Evolutionary conservation across 1,140 invertebrate genomes (phyloP), one percentile per base, ranked within the genome.

Genomic region (Drosophila nebulosa): DNA sequence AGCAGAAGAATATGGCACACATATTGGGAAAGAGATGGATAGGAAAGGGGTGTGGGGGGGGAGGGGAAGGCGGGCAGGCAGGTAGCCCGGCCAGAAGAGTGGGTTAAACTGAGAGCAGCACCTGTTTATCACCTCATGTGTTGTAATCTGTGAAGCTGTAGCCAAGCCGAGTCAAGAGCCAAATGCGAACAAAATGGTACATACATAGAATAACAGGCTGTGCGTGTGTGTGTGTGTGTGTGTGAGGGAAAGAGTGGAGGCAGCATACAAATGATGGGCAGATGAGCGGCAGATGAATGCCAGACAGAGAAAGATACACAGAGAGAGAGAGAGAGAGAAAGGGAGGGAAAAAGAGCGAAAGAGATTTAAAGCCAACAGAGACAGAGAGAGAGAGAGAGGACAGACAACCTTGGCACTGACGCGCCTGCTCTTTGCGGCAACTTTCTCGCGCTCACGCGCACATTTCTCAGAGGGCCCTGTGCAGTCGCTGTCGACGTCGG

Each of bases 71-170:
- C n/a, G 50, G 64, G 27, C 7, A 30, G 27, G 27, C 7, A 2
- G 27, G 27, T 9, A 26, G 24, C 24, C n/a, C n/a, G 2, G 27
- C 6, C 3, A 32, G 30, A 12, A 32, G 30, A 32, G 30, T 46
- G 73, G 53, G 36, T 61, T 79, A 83, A 80, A 69, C 81, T 62
- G 66, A 50, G 63, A 39, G 70, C 74, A 83, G 80, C 80, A 86
- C 81, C 81, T 86, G 81, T 88, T 86, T 86, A 86, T 81, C 81
- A 86, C 81, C 70, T 81, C 74, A 72, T 86, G 81, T 86, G 83
- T 86, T 86, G 81, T 86, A 86, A 86, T 86, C 83, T 78, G 81
- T 66, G 81, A 77, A 72, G 81, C 78, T 77, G 35, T 26, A 52
- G 57, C 58, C 64, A 52, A 26, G 69, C 46, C 39, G 27, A 30